These are phyloP conservation scores for Polyploca ridens DNA, from an alignment of 2,888 invertebrate genomes.

Conservation along the genomic window DNA sequence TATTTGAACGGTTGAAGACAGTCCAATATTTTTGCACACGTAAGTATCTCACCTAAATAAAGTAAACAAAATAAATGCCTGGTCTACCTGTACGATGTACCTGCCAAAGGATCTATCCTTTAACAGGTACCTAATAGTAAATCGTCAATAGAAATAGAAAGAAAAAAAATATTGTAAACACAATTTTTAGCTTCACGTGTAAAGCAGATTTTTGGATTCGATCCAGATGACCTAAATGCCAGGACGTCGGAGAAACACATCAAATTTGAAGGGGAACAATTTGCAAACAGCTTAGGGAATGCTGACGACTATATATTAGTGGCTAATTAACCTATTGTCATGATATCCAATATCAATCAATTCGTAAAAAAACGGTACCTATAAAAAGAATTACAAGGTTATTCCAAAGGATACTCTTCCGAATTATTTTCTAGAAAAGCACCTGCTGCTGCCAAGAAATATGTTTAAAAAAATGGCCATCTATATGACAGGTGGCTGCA, in stretches of 20 bases:
- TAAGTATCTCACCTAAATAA: neutral
- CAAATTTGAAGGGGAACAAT: slow-evolving; percentile 57
- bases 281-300: slow-evolving; percentile 50
- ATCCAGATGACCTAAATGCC: slow-evolving; percentile 79
- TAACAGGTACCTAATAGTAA: neutral
- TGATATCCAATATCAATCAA: neutral
- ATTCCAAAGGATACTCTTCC: neutral
- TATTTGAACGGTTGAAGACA: neutral
- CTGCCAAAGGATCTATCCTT: neutral
- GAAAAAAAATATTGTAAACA: slow-evolving; percentile 45
- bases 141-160: slow-evolving; percentile 14
- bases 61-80: neutral
- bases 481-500: slow-evolving; percentile 63
- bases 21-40: neutral
- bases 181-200: slow-evolving; percentile 52
- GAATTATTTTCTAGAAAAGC: neutral
- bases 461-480: slow-evolving; percentile 5
- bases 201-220: slow-evolving; percentile 68
- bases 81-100: neutral
- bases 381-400: neutral
- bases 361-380: neutral
- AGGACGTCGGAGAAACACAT: slow-evolving; percentile 52
- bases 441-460: neutral
- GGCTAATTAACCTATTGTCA: slow-evolving; percentile 27
- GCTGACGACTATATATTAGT: slow-evolving; percentile 25